Conservation (phyloP, 2,797 vertebrate species). For the Melanotaenia nigrans region DNA sequence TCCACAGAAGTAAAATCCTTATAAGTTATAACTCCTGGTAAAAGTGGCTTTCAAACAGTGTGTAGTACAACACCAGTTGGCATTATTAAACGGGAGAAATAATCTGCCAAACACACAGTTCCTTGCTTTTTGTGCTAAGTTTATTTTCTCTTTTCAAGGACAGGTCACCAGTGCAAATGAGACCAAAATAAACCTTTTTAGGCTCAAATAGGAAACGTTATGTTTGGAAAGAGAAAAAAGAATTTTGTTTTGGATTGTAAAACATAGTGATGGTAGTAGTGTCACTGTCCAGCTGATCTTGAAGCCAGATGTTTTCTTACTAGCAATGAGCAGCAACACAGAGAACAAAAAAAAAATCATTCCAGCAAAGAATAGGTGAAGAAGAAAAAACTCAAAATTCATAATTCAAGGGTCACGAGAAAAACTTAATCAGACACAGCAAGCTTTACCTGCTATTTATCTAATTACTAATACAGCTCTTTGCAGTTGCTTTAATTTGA, state of each 20-base stretch:
- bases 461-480: conserved; percentile 4
- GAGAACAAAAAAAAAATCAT: not conserved
- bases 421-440: not conserved
- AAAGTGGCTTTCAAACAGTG: no score
- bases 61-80: no score
- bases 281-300: not conserved
- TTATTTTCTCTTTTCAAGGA: no score
- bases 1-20: no score
- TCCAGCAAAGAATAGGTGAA: not conserved
- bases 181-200: not conserved
- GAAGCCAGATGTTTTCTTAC: not conserved
- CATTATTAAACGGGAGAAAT: no score
- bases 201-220: not conserved
- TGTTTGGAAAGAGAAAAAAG: not conserved
- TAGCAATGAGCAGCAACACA: not conserved
- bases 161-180: no score
- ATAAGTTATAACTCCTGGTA: no score
- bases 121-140: no score
- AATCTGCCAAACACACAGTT: no score
- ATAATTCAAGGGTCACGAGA: not conserved
- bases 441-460: not conserved
- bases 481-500: not conserved
- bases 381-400: not conserved
- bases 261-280: not conserved
- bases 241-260: not conserved